Percentiles rank a stretch among this genome's conserved stretches.
These are phyloP conservation scores for Drosophila paracracens DNA, from an alignment of 2,888 invertebrate species.

Conservation along the genomic window DNA sequence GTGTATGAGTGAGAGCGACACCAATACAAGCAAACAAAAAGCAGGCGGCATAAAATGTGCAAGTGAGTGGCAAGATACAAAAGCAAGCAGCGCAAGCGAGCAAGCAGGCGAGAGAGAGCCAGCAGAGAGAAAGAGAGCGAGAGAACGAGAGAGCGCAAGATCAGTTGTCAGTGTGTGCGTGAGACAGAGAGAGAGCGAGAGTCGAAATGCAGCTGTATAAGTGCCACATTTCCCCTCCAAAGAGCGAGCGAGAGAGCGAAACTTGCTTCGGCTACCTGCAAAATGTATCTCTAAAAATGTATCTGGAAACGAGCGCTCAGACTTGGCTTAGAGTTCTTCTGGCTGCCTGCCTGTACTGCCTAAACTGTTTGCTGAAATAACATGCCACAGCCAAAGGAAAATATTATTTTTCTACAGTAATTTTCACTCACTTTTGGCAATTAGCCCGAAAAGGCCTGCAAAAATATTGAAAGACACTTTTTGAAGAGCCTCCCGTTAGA, in stretches of 20 bases:
- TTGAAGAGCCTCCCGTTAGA: slow-evolving; percentile 41
- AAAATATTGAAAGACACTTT: slow-evolving; percentile 46
- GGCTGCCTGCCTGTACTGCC: not conserved
- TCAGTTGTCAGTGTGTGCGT: slow-evolving; percentile 46
- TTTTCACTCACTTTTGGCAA: slow-evolving; percentile 69
- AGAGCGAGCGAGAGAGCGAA: slow-evolving; percentile 3
- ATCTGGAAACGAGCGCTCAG: slow-evolving; percentile 46
- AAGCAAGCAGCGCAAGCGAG: slow-evolving; percentile 1
- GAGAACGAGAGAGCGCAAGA: slow-evolving; percentile 30
- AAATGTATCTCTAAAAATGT: slow-evolving; percentile 14
- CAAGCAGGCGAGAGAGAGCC: not conserved
- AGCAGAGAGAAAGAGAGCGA: not conserved
- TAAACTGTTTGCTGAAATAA: slow-evolving; percentile 78
- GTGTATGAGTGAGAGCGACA: slow-evolving; percentile 66
- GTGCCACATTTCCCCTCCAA: slow-evolving; percentile 66
- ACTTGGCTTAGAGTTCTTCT: slow-evolving; percentile 51
- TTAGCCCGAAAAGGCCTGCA: slow-evolving; percentile 65
- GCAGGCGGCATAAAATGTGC: slow-evolving; percentile 50
- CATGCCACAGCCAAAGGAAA: slow-evolving; percentile 46
- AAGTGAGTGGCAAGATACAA: slow-evolving; percentile 49
- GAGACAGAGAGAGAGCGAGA: slow-evolving; percentile 32
- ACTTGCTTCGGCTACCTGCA: slow-evolving; percentile 40
- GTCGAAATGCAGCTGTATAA: slow-evolving; percentile 41
- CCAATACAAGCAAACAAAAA: slow-evolving; percentile 49
- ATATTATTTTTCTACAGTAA: slow-evolving; percentile 57